These are phyloP conservation scores for Thrips palmi DNA, from an alignment of 1,140 invertebrate species.

Conservation along the genomic window DNA sequence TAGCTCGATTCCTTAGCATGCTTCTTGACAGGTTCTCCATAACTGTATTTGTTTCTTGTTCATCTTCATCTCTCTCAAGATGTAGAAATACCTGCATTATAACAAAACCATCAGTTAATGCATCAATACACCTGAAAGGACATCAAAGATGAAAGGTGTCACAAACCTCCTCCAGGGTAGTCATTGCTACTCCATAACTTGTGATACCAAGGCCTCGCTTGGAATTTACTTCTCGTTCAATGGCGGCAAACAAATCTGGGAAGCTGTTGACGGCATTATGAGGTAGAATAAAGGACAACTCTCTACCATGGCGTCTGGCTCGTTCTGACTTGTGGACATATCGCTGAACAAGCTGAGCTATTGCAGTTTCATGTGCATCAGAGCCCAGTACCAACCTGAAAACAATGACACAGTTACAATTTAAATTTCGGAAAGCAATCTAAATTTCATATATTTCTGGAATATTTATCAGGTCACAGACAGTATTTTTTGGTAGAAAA, in stretches of 20 bases:
- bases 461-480: conserved; percentile 1
- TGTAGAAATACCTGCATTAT: conserved; percentile 36
- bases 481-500: background rate
- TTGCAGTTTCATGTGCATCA: conserved; percentile 34
- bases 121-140: background rate
- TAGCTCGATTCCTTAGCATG: conserved; percentile 44
- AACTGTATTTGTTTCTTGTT: conserved; percentile 35
- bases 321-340: conserved; percentile 49
- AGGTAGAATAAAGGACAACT: conserved; percentile 56
- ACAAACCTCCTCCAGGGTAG: conserved; percentile 72
- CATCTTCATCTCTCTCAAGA: conserved; percentile 35
- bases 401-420: conserved; percentile 10
- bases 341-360: conserved; percentile 38
- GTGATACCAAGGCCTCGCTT: conserved; percentile 46
- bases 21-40: conserved; percentile 53
- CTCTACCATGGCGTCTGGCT: conserved; percentile 47
- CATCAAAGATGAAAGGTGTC: background rate
- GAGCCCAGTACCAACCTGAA: conserved; percentile 31
- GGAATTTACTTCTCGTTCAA: conserved; percentile 53
- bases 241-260: conserved; percentile 47
- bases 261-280: conserved; percentile 54
- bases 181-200: conserved; percentile 85
- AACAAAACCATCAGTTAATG: background rate
- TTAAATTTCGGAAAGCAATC: conserved; percentile 7
- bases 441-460: conserved; percentile 1